Evolutionary conservation across 2,113 vertebrate genomes (phyloP).

Genomic region (Callopanchax toddi): DNA sequence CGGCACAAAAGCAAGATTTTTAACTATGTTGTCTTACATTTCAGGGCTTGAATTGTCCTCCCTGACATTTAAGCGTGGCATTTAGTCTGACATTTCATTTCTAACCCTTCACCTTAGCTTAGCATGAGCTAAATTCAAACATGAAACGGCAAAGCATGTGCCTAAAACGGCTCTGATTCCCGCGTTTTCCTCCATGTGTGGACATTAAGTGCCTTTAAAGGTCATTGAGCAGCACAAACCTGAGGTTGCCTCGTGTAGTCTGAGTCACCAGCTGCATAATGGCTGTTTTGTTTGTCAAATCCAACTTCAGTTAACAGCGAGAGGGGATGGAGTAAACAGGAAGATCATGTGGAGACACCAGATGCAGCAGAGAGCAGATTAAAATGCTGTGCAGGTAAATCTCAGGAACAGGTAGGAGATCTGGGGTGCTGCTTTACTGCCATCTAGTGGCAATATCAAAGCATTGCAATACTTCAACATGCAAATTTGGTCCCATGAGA

Average conservation of each 20-base stretch:
- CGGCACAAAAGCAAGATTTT: conserved; percentile 25
- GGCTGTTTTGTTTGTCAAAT: conserved; percentile 6
- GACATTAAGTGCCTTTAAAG: conserved; percentile 7
- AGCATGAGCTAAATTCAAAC: conserved; percentile 37
- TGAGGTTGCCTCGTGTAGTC: not conserved
- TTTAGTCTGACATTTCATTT: conserved; percentile 67
- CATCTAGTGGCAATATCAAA: conserved; percentile 27
- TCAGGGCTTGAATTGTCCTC: conserved; percentile 15
- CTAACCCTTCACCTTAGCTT: conserved; percentile 45
- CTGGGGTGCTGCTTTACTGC: conserved; percentile 24
- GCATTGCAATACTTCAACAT: not conserved
- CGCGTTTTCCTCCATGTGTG: not conserved
- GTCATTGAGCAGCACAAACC: conserved; percentile 12
- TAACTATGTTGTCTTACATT: conserved; percentile 34
- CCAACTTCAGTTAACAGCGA: conserved; percentile 15
- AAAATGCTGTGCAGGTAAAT: conserved; percentile 24
- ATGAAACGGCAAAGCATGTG: conserved; percentile 16
- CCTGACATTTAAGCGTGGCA: conserved; percentile 56
- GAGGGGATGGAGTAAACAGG: conserved; percentile 16
- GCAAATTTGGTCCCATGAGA: no score
- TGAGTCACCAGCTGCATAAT: not conserved
- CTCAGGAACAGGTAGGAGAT: not conserved
- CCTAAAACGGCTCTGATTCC: conserved; percentile 11
- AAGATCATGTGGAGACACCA: conserved; percentile 27
- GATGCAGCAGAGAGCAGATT: conserved; percentile 17